phyloP scores from a whole-genome alignment of 92 coral and sea anemone species.

The Epizoanthus scotinus region DNA sequence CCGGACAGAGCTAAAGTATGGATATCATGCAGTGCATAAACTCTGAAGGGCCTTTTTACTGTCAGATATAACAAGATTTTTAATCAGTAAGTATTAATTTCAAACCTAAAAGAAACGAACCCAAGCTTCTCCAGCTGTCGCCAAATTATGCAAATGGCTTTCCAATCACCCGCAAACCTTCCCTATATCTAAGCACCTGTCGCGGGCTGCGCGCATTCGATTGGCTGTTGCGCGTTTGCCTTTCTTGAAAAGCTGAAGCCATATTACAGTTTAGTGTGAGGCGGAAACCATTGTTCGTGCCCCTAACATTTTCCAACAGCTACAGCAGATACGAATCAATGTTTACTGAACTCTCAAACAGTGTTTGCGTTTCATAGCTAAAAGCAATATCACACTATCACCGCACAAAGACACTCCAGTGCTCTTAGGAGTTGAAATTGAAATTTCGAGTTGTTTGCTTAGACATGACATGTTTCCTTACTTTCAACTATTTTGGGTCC shows the following conservation, averaged over 20 bases:
- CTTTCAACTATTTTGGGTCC: conserved; percentile 1
- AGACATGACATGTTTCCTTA: conserved; percentile 26
- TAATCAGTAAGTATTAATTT: not conserved
- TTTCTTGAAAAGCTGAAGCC: not conserved
- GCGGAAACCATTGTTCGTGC: conserved; percentile 1
- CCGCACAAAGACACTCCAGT: conserved; percentile 3
- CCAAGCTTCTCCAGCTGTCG: conserved; percentile 19
- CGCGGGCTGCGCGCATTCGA: not conserved
- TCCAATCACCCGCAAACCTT: conserved; percentile 5
- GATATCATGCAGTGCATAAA: no score
- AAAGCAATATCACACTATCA: conserved; percentile 22
- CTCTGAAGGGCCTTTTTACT: no score
- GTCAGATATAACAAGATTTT: no score
- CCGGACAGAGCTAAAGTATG: no score
- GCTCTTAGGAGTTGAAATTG: conserved; percentile 34
- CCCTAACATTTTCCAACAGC: conserved; percentile 25
- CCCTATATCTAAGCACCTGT: conserved; percentile 19
- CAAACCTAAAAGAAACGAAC: not conserved
- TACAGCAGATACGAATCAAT: conserved; percentile 25
- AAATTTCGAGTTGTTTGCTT: conserved; percentile 26
- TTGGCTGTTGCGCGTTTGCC: conserved; percentile 27
- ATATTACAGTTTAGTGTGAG: conserved; percentile 6
- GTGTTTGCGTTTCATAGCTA: conserved; percentile 24
- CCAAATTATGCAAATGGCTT: conserved; percentile 10
- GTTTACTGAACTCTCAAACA: conserved; percentile 38